These are phyloP conservation scores for Scaptomyza parva DNA, from an alignment of 2,888 invertebrate species.

Conservation along the genomic window DNA sequence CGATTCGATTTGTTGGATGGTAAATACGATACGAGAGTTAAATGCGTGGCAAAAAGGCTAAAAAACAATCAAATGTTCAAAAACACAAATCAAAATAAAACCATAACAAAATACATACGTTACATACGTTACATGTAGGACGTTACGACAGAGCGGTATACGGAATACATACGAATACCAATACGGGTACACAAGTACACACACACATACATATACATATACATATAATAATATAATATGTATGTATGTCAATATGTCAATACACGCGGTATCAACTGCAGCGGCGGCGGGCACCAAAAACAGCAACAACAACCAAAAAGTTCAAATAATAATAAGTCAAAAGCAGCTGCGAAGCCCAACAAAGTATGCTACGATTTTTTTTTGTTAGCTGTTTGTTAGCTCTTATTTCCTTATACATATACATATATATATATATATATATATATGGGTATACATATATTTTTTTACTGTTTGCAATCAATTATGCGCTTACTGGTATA, in stretches of 20 bases:
- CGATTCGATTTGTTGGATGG: conserved; percentile 32
- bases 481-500: conserved; percentile 56
- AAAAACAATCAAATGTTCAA: conserved; percentile 9
- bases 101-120: conserved; percentile 3
- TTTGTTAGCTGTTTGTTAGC: neutral
- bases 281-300: conserved; percentile 41
- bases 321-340: conserved; percentile 29
- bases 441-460: conserved; percentile 1
- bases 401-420: conserved; percentile 4
- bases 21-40: conserved; percentile 24
- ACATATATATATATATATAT: neutral
- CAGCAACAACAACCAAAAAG: too few relatives aligned
- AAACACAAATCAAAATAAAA: conserved; percentile 9
- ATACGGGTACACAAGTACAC: conserved; percentile 6
- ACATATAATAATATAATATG: neutral
- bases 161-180: conserved; percentile 5
- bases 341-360: conserved; percentile 71
- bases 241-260: conserved; percentile 24
- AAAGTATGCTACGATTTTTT: conserved; percentile 73
- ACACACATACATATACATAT: conserved; percentile 13
- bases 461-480: conserved; percentile 62
- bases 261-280: conserved; percentile 39
- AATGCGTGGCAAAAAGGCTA: conserved; percentile 31
- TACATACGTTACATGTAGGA: too few relatives aligned
- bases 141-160: too few relatives aligned